Evolutionary conservation across 2,888 invertebrate genomes (phyloP).

Genomic region (Fabriciana adippe): DNA sequence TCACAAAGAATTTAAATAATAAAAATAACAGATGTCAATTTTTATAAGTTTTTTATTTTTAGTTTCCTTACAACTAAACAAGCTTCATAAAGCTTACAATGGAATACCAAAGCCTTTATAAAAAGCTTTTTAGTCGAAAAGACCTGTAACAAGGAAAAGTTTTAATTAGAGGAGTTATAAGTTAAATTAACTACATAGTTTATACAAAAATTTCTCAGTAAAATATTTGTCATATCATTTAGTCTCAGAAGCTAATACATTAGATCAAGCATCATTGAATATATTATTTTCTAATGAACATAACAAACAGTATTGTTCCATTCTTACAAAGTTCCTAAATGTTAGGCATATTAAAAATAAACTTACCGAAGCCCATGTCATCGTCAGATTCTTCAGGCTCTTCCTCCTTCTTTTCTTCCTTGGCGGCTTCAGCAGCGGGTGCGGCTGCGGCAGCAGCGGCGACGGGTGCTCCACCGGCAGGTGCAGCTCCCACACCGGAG

Average conservation of each 20-base stretch:
- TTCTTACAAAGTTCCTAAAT: not conserved
- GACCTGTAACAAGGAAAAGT: constrained; percentile 83
- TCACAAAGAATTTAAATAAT: constrained; percentile 25
- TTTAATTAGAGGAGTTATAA: constrained; percentile 37
- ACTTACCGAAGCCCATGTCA: constrained; percentile 95
- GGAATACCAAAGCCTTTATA: constrained; percentile 71
- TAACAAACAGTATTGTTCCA: no score
- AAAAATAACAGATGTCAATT: constrained; percentile 40
- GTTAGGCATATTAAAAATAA: not conserved
- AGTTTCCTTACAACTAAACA: constrained; percentile 73
- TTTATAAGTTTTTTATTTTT: constrained; percentile 65
- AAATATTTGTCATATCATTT: constrained; percentile 58
- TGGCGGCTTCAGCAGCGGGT: constrained; percentile 85
- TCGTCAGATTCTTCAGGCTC: constrained; percentile 92
- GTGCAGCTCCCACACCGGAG: constrained; percentile 93
- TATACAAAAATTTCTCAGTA: constrained; percentile 51
- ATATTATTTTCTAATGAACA: not conserved
- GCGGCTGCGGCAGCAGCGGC: constrained; percentile 86
- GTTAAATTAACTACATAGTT: constrained; percentile 4
- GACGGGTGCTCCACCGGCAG: constrained; percentile 86
- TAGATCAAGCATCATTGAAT: constrained; percentile 76
- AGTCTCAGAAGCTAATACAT: constrained; percentile 84
- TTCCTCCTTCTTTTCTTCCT: constrained; percentile 90
- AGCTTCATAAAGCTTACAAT: constrained; percentile 73
- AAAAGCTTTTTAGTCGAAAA: constrained; percentile 86